Evolutionary conservation across 53 echinoderm and acorn worm species (phyloP), one percentile per base, ranked within the genome.

Genomic region (Holothuria leucospilota): DNA sequence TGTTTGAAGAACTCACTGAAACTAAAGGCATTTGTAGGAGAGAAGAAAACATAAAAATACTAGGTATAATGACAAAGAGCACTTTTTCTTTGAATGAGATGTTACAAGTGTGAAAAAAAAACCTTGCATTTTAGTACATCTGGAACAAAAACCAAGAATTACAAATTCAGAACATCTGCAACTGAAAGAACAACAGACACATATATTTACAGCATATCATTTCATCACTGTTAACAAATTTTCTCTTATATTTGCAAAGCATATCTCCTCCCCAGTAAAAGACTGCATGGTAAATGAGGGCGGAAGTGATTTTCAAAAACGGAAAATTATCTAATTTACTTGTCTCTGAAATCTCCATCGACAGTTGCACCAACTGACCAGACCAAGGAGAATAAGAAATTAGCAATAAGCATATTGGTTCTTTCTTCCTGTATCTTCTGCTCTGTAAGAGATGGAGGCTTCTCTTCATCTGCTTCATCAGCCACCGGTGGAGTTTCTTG

Each of bases 1-100:
- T 94, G 94, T 81, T 94, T 94, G 91, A 96, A 96, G 82, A 96
- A 96, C 62, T 96, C 96, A 91, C 94, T 96, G 91, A 96, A 96
- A 84, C 96, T 96, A 18, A 16, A 18, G 4, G 46, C 18, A 18
- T 84, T 28, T 38, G 16, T 15, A 38, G 49, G 24, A 67, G 27
- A 67, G 68, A 67, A 34, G 20, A 34, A n/a, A 67, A 67, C 15
- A 1, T 26, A 65, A 28, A 34, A 13, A 67, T 1, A 67, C 1
- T 13, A 67, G 68, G 25, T 23, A 67, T 67, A 1, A 67, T 6
- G 34, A 29, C 6, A 67, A 67, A 67, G 25, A 29, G 16, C 34
- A 13, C 0, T 29, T 24, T 34, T 29, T 67, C 14, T 67, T 34
- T 20, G 65, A 23, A 9, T 12, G 25, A 12, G 6, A 27, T 4